phyloP scores from a whole-genome alignment of 2,888 invertebrate genomes.

The Conops quadrifasciatus region DNA sequence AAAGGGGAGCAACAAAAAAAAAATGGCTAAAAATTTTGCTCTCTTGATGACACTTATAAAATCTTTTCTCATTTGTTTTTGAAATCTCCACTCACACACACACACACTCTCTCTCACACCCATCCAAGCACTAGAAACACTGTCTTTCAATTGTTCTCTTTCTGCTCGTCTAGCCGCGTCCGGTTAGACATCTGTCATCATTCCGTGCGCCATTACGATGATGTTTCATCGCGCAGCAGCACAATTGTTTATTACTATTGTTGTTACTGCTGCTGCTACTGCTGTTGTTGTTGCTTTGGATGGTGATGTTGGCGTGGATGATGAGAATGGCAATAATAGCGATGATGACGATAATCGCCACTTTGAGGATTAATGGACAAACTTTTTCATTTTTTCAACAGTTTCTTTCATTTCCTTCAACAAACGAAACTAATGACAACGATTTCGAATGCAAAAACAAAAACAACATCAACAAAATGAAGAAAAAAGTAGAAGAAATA shows the following conservation, averaged over 20 bases:
- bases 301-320: constrained; percentile 33
- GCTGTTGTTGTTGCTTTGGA: constrained; percentile 28
- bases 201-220: constrained; percentile 33
- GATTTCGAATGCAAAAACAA: constrained; percentile 25
- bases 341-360: constrained; percentile 49
- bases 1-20: too few relatives aligned
- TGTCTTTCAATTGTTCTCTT: too few relatives aligned
- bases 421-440: constrained; percentile 51
- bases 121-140: too few relatives aligned
- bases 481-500: constrained; percentile 26
- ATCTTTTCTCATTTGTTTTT: too few relatives aligned
- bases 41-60: too few relatives aligned
- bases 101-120: too few relatives aligned
- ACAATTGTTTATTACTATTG: constrained; percentile 27
- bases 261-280: constrained; percentile 38
- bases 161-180: neutral
- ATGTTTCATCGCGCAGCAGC: constrained; percentile 20
- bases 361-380: constrained; percentile 54
- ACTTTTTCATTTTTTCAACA: constrained; percentile 46
- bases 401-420: constrained; percentile 49
- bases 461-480: neutral
- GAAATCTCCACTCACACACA: too few relatives aligned
- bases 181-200: neutral
- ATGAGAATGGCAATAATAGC: constrained; percentile 39
- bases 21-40: too few relatives aligned